Percentiles rank a stretch among this genome's conserved stretches.
Evolutionary conservation across 2,888 invertebrate genomes (phyloP).

Genomic region (Tortrix viridana): DNA sequence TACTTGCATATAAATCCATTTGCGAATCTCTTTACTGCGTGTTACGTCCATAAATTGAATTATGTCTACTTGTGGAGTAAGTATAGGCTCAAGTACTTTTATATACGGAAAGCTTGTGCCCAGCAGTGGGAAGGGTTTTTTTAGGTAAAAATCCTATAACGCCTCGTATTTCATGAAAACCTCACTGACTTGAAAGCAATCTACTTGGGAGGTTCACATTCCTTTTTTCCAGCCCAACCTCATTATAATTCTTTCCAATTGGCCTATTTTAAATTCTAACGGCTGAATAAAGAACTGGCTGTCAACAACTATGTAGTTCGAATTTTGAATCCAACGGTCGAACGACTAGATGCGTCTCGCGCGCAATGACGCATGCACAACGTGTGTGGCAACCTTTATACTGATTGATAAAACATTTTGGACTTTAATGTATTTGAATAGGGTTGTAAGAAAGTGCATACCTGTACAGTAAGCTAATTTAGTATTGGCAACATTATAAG

Average conservation of each 20-base stretch:
- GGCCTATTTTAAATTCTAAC: constrained; percentile 42
- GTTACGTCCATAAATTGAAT: no score
- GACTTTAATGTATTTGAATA: background rate
- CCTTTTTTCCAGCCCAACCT: background rate
- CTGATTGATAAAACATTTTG: background rate
- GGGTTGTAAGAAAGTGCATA: background rate
- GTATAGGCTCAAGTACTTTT: no score
- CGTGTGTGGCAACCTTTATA: constrained; percentile 34
- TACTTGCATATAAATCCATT: no score
- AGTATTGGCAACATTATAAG: background rate
- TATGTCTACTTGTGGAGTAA: no score
- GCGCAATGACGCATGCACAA: constrained; percentile 21
- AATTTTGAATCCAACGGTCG: constrained; percentile 53
- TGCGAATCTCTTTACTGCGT: no score
- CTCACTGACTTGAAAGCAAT: background rate
- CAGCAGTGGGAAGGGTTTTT: no score
- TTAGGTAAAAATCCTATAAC: no score
- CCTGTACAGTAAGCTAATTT: constrained; percentile 5
- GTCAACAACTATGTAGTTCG: constrained; percentile 48
- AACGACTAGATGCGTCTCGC: constrained; percentile 49
- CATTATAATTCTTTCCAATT: background rate
- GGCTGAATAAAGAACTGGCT: constrained; percentile 46
- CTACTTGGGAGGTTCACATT: constrained; percentile 7
- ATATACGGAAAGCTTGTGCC: no score
- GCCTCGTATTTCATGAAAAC: no score